Conservation (phyloP, 2,888 invertebrate genomes). For the Acronicta psi region DNA sequence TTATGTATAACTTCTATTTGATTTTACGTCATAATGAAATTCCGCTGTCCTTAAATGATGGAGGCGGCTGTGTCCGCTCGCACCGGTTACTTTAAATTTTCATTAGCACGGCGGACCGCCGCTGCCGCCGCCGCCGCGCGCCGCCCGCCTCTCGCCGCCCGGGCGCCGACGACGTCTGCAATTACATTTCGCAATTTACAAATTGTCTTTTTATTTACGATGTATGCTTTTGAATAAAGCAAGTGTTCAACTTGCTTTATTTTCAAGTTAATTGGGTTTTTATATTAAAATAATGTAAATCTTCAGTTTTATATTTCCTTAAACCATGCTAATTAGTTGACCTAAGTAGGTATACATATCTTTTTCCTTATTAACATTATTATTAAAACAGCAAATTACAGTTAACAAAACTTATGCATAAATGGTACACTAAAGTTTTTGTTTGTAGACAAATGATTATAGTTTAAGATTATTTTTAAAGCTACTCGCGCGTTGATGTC, state of each 20-base stretch:
- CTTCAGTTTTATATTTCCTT: background rate
- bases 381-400: background rate
- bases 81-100: constrained; percentile 85
- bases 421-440: background rate
- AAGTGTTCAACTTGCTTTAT: constrained; percentile 48
- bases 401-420: no score
- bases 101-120: constrained; percentile 71
- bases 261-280: constrained; percentile 37
- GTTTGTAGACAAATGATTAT: background rate
- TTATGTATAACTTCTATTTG: background rate
- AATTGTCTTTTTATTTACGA: constrained; percentile 80
- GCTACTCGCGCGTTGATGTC: constrained; percentile 83
- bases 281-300: constrained; percentile 14
- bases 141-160: constrained; percentile 45
- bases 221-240: constrained; percentile 62
- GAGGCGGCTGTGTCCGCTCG: constrained; percentile 56
- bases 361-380: background rate
- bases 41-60: constrained; percentile 45
- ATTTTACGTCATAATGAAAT: background rate
- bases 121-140: constrained; percentile 34
- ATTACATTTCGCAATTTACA: constrained; percentile 83
- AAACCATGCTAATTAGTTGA: background rate
- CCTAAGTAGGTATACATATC: background rate
- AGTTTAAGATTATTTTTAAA: constrained; percentile 3
- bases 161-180: constrained; percentile 65